A percentile compares a stretch with the other conserved stretches of the same genome.
Evolutionary conservation across 2,888 invertebrate species (phyloP).

Genomic region (Parochlus steinenii): DNA sequence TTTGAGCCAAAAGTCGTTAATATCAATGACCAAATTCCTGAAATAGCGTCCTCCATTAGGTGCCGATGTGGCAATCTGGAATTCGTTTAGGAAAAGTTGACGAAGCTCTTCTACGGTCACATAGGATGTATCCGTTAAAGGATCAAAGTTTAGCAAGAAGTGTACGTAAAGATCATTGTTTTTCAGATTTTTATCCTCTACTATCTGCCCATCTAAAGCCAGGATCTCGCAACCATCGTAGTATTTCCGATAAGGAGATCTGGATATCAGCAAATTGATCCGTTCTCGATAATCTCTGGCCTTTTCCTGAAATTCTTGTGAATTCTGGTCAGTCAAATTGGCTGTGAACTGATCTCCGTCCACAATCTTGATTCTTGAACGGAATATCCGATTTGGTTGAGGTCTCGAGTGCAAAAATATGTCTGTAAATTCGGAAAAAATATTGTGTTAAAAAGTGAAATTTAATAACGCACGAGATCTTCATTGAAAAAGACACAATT

Average conservation of each 20-base stretch:
- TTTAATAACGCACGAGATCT: not conserved
- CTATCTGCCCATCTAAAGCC: slow-evolving; percentile 65
- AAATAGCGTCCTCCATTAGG: slow-evolving; percentile 6
- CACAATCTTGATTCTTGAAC: slow-evolving; percentile 60
- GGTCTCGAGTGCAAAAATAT: slow-evolving; percentile 55
- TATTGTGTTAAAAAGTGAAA: not conserved
- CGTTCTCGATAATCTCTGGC: slow-evolving; percentile 59
- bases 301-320: slow-evolving; percentile 51
- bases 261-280: slow-evolving; percentile 53
- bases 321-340: slow-evolving; percentile 48
- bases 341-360: slow-evolving; percentile 52
- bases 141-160: slow-evolving; percentile 73
- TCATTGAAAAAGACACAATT: too few relatives aligned
- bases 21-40: slow-evolving; percentile 8
- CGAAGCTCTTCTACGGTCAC: slow-evolving; percentile 4
- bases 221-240: slow-evolving; percentile 66
- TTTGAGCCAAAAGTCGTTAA: slow-evolving; percentile 8
- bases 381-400: slow-evolving; percentile 62
- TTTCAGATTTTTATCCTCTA: slow-evolving; percentile 31
- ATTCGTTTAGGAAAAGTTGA: slow-evolving; percentile 8
- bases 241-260: slow-evolving; percentile 56
- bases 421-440: slow-evolving; percentile 35
- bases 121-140: slow-evolving; percentile 20
- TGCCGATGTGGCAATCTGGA: slow-evolving; percentile 4
- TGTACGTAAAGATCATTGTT: slow-evolving; percentile 58